Base-by-base conservation (phyloP, 2,797 vertebrate genomes). In the Pseudopleuronectes americanus region DNA sequence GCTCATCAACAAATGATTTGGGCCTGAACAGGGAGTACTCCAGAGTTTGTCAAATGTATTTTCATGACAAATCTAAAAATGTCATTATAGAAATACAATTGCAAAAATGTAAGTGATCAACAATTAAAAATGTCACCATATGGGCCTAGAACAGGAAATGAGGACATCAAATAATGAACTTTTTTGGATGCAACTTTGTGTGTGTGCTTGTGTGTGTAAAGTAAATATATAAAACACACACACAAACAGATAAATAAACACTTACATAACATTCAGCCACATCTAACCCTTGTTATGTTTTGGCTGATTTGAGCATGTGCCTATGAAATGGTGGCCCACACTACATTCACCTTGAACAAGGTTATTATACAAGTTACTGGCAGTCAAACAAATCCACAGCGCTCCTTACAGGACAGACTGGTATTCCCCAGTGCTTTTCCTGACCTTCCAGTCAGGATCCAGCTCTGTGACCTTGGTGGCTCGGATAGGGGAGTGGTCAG, bases 291-390 rank as follows among this genome's bases (percentile, higher is more conserved):
- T 45, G 48, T 38, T 3, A 17, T 47, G 14, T 47, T 19, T 23
- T 33, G 19, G 41, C 19, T 4, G 24, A 55, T 43, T 21, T n/a
- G 43, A 54, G 8, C 5, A 38, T 2, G 9, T 33, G 56, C 41
- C 28, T 66, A 16, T 68, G 59, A 77, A 84, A 85, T 81, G 71
- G 83, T 68, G 71, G 77, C 77, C 41, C 62, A 56, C 71, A 54
- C 33, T 6, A 59, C 48, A 21, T 45, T 90, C 68, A 87, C 87
- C 73, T 86, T 89, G 83, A 48, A 66, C 83, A 89, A 88, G 85
- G 85, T 85, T 68, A 87, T 33, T 64, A 47, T 0, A 45, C 2
- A 74, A 73, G 64, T 53, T 60, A 23, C 12, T 45, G 47, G 47
- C 41, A 74, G 52, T 21, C 28, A 58, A 68, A 76, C 57, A 38